phyloP scores from a whole-genome alignment of 1,140 invertebrate genomes.

The Drosophila bocqueti region DNA sequence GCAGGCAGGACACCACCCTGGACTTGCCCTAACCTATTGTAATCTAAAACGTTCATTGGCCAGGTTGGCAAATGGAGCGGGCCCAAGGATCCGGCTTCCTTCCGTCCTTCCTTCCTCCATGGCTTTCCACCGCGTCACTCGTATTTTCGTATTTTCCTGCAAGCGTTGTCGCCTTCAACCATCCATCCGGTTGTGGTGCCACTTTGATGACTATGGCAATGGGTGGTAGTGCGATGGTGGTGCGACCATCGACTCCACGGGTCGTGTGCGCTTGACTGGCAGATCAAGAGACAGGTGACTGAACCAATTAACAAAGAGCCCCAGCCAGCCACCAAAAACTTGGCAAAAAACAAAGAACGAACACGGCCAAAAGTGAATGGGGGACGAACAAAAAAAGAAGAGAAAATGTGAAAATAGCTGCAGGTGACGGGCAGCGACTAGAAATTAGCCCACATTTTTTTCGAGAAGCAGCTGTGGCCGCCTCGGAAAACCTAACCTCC shows the following conservation, averaged over 20 bases:
- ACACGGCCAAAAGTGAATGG: constrained; percentile 20
- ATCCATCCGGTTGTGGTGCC: constrained; percentile 45
- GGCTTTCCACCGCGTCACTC: constrained; percentile 12
- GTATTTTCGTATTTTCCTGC: constrained; percentile 17
- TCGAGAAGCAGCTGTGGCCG: constrained; percentile 56
- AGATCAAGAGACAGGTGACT: constrained; percentile 83
- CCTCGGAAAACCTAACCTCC: constrained; percentile 55
- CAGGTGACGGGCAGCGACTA: constrained; percentile 68
- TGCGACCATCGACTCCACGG: constrained; percentile 50
- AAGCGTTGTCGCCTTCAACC: constrained; percentile 34
- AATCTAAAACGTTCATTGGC: constrained; percentile 81
- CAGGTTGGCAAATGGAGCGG: constrained; percentile 59
- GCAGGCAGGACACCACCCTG: constrained; percentile 32
- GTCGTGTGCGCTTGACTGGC: constrained; percentile 80
- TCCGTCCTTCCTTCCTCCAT: constrained; percentile 57
- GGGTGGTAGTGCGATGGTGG: constrained; percentile 27
- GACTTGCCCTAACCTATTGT: constrained; percentile 63
- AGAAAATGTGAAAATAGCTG: constrained; percentile 70
- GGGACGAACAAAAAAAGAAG: constrained; percentile 4
- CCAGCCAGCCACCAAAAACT: constrained; percentile 45
- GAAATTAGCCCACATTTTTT: constrained; percentile 71
- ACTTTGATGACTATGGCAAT: constrained; percentile 32
- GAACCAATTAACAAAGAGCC: constrained; percentile 84
- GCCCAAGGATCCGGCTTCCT: constrained; percentile 66
- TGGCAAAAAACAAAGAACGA: constrained; percentile 39